Base-by-base conservation (phyloP, 2,888 invertebrate species). In the Parapristionchus giblindavisi region DNA sequence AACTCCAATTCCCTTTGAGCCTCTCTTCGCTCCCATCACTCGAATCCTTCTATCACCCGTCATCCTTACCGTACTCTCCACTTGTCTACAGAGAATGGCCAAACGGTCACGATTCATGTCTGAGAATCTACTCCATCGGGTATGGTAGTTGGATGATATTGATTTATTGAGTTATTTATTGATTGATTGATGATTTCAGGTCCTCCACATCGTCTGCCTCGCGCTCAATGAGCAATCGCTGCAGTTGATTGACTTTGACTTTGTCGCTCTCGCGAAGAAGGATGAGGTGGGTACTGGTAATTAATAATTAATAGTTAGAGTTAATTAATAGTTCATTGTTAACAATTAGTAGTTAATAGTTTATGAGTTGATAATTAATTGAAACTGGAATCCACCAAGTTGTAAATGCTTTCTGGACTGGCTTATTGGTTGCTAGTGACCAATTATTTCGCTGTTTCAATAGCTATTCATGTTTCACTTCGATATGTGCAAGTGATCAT, bases 91-190 rank as follows among this genome's bases (percentile, higher is more conserved):
- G 43, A 75, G 87, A 71, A 81, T 81, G 0, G 68, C 77, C n/a
- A 80, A 81, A 40, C 68, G 85, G 51, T 82, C 76, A 38, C 84
- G 87, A 4, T 87, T 80, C 75, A 78, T 83, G 6, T 82, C 82
- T 52, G 87, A 87, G 66, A 77, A 83, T 5, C 79, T 87, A 3
- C 79, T 87, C 40, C 85, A 87, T 70, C 79, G 85, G 61, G 78
- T 81, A 40, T 43, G 58, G 27, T n/a, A 2, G 21, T 32, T 51
- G 34, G 11, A 34, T 11, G 52, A 3, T 6, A 4, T 24, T 38
- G 36, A 61, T 34, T 8, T n/a, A 36, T 6, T 61, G 3, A 4
- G 11, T n/a, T 27, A 27, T 3, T n/a, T 61, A 29, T 3, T 36
- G 27, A 27, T 17, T 56, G 3, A 3, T 27, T 6, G 8, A 24